A percentile compares a stretch with the other conserved stretches of the same genome.
Conservation (phyloP, 1,140 invertebrate genomes). For the Araneus ventricosus region DNA sequence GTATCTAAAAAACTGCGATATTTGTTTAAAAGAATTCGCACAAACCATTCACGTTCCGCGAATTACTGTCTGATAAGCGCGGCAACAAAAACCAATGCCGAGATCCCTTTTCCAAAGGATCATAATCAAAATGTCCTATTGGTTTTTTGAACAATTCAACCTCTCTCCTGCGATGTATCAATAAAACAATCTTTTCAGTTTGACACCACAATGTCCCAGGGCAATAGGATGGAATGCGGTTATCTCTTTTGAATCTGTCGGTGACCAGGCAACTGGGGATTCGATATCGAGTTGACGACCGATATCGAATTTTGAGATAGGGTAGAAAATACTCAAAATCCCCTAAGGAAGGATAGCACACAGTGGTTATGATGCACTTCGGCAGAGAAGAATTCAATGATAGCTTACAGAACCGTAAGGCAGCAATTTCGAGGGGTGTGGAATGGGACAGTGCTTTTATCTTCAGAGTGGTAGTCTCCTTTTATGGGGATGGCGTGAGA, state of each 20-base stretch:
- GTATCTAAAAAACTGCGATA: background rate
- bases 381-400: conserved; percentile 17
- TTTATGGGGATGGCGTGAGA: no score
- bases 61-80: background rate
- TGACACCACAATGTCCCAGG: conserved; percentile 46
- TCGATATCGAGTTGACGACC: conserved; percentile 33
- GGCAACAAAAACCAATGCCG: background rate
- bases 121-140: conserved; percentile 41
- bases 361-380: conserved; percentile 1
- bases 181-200: conserved; percentile 45
- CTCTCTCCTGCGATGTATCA: conserved; percentile 20
- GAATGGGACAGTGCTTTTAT: background rate
- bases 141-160: conserved; percentile 5
- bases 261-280: conserved; percentile 23
- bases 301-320: conserved; percentile 48
- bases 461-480: background rate
- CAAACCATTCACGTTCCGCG: background rate
- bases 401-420: background rate
- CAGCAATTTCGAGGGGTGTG: background rate
- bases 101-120: background rate
- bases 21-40: background rate
- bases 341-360: conserved; percentile 19
- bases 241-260: conserved; percentile 29
- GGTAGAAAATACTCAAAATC: background rate
- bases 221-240: background rate